Percentiles rank a stretch among this genome's conserved stretches.
Evolutionary conservation across 2,797 vertebrate genomes (phyloP).

Genomic region (Anguilla marmorata): DNA sequence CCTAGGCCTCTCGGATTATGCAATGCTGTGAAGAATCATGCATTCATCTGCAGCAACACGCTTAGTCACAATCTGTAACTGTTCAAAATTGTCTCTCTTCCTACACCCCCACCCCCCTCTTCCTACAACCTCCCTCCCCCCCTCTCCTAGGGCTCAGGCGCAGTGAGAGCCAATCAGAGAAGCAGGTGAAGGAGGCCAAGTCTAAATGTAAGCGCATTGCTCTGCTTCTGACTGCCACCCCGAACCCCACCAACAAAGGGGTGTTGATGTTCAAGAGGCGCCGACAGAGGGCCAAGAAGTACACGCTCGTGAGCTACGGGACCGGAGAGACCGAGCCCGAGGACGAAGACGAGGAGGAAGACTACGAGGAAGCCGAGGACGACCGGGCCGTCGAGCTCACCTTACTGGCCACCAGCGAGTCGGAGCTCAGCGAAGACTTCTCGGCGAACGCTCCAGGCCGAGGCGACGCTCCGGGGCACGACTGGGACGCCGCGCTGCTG

Average conservation of each 20-base stretch:
- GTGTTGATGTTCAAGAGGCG: constrained; percentile 91
- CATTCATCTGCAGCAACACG: background rate
- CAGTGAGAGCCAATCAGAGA: constrained; percentile 85
- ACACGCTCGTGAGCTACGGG: constrained; percentile 89
- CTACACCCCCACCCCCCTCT: background rate
- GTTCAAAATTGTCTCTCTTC: constrained; percentile 13
- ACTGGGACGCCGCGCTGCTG: constrained; percentile 73
- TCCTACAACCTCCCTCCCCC: constrained; percentile 15
- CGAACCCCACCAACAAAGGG: constrained; percentile 86
- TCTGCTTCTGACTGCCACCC: constrained; percentile 81
- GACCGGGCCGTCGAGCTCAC: constrained; percentile 71
- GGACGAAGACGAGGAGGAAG: constrained; percentile 68
- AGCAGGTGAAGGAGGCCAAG: constrained; percentile 86
- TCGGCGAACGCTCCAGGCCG: constrained; percentile 69
- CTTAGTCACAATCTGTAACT: background rate
- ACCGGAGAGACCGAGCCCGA: constrained; percentile 76
- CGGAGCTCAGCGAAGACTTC: constrained; percentile 83
- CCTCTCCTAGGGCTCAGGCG: constrained; percentile 73
- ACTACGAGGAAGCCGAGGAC: constrained; percentile 68
- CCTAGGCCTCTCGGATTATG: background rate
- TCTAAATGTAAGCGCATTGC: constrained; percentile 92
- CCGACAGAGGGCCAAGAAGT: constrained; percentile 84
- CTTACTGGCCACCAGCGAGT: constrained; percentile 78
- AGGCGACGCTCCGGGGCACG: constrained; percentile 67
- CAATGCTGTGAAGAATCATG: background rate